phyloP scores from a whole-genome alignment of 2,113 vertebrate genomes.

The Phylloscopus trochilus region DNA sequence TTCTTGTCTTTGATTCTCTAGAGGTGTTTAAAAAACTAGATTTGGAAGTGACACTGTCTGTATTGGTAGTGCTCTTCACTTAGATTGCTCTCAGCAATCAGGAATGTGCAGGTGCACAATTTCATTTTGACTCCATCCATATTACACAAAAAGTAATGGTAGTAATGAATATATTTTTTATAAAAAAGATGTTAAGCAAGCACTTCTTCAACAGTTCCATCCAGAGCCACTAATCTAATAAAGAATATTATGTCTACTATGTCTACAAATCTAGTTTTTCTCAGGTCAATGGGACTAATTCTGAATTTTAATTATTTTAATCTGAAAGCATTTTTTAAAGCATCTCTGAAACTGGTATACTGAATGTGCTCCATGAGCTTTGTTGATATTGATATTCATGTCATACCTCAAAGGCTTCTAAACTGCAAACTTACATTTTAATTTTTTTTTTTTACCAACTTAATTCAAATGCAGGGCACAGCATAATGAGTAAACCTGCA shows the following conservation, averaged over 20 bases:
- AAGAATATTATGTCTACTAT: background rate
- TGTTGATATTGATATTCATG: background rate
- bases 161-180: background rate
- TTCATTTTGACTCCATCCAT: background rate
- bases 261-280: background rate
- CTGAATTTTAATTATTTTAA: background rate
- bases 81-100: background rate
- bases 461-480: slow-evolving; percentile 1
- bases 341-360: background rate
- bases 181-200: background rate
- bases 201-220: background rate
- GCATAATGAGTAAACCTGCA: slow-evolving; percentile 2
- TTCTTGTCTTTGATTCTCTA: background rate
- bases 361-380: background rate
- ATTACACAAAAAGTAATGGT: background rate
- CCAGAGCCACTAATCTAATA: background rate
- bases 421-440: background rate
- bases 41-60: background rate
- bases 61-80: background rate
- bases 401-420: background rate
- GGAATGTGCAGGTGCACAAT: background rate
- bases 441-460: background rate
- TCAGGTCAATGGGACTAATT: background rate
- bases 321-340: background rate
- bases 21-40: background rate